A percentile compares a stretch with the other conserved stretches of the same genome.
These are phyloP conservation scores for Tethya wilhelma DNA, from an alignment of 37 sponge, comb jelly and placozoan species.

Conservation along the genomic window DNA sequence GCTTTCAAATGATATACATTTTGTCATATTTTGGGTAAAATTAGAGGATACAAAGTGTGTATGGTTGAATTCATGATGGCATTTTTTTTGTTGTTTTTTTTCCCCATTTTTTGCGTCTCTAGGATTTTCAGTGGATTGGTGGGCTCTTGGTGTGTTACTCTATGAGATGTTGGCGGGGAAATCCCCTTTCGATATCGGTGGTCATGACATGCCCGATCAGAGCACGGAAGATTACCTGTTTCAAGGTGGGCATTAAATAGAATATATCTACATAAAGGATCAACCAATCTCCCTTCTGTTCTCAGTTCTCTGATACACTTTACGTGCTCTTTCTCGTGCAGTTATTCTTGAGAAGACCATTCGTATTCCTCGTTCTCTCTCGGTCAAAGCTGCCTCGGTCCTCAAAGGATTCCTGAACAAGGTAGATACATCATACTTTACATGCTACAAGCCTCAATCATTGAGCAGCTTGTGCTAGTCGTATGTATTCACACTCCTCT, in stretches of 20 bases:
- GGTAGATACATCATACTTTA: constrained; percentile 23
- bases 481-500: neutral
- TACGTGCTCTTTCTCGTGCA: constrained; percentile 17
- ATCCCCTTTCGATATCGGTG: constrained; percentile 93
- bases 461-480: neutral
- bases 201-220: constrained; percentile 89
- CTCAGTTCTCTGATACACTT: neutral
- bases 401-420: constrained; percentile 87
- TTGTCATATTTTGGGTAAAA: too few relatives aligned
- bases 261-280: neutral
- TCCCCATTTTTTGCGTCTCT: neutral
- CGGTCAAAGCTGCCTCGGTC: constrained; percentile 89
- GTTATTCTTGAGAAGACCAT: constrained; percentile 96
- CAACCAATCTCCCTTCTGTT: neutral
- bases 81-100: neutral
- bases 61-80: too few relatives aligned
- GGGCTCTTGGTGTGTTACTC: constrained; percentile 97
- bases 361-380: constrained; percentile 91
- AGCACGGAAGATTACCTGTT: constrained; percentile 97
- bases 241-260: constrained; percentile 61
- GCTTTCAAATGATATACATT: too few relatives aligned
- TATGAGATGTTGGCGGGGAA: constrained; percentile 98
- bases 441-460: neutral
- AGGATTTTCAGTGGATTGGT: constrained; percentile 98
- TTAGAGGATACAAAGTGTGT: neutral